Evolutionary conservation across 2,888 invertebrate species (phyloP).

Genomic region (Cheiracanthium punctorium): DNA sequence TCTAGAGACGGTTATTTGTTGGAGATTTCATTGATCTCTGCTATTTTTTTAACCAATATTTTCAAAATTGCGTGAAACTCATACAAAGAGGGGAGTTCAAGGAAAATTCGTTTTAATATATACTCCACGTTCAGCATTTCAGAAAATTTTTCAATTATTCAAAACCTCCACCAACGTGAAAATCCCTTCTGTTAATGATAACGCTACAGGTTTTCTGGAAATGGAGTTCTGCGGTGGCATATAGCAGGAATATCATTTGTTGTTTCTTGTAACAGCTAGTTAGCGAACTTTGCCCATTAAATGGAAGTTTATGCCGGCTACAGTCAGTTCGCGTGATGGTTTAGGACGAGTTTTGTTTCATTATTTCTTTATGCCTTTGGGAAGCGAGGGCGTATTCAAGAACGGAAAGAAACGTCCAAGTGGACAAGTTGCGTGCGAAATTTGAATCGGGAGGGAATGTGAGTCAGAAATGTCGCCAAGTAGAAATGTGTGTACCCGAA

Average conservation of each 20-base stretch:
- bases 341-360: not conserved
- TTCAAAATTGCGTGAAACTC: no score
- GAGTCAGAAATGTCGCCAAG: constrained; percentile 1
- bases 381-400: not conserved
- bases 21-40: no score
- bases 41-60: no score
- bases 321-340: constrained; percentile 29
- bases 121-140: no score
- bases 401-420: not conserved
- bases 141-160: no score
- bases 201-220: constrained; percentile 22
- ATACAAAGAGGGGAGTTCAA: no score
- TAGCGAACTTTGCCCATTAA: constrained; percentile 40
- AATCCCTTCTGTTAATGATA: no score
- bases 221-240: not conserved
- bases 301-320: constrained; percentile 30
- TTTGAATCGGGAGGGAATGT: not conserved
- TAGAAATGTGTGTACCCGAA: no score
- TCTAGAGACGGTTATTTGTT: no score
- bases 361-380: not conserved
- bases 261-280: constrained; percentile 44
- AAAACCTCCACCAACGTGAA: no score
- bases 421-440: constrained; percentile 8
- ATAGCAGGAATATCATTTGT: constrained; percentile 9
- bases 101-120: no score